These are phyloP conservation scores for Galaxias olidus DNA, from an alignment of 2,797 vertebrate genomes.

Conservation along the genomic window DNA sequence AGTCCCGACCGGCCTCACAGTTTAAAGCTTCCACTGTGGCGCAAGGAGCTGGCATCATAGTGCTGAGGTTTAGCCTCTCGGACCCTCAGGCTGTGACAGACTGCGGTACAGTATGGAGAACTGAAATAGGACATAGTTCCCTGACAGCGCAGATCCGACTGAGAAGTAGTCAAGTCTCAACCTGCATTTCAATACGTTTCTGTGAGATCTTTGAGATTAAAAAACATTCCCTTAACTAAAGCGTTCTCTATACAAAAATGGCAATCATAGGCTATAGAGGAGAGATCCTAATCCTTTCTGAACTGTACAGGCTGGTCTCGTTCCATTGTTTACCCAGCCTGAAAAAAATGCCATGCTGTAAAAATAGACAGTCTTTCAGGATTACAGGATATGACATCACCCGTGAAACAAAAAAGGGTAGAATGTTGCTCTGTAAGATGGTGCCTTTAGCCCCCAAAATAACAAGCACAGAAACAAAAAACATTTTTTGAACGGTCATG, in stretches of 20 bases:
- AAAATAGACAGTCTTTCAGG: slow-evolving; percentile 65
- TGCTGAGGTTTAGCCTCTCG: too few relatives aligned
- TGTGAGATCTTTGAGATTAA: not conserved
- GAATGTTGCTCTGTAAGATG: slow-evolving; percentile 15
- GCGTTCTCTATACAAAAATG: not conserved
- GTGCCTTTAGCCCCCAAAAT: slow-evolving; percentile 13
- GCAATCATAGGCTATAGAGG: slow-evolving; percentile 40
- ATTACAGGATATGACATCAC: slow-evolving; percentile 62
- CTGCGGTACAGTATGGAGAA: too few relatives aligned
- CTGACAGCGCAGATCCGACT: too few relatives aligned
- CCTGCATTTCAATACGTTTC: slow-evolving; percentile 17
- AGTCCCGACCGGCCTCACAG: too few relatives aligned
- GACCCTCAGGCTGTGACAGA: too few relatives aligned
- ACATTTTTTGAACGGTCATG: too few relatives aligned
- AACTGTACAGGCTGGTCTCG: slow-evolving; percentile 32
- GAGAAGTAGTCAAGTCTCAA: not conserved
- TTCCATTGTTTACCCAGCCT: slow-evolving; percentile 57
- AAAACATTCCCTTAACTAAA: not conserved
- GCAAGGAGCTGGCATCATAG: too few relatives aligned
- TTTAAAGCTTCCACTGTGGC: too few relatives aligned
- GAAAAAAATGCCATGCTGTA: slow-evolving; percentile 56
- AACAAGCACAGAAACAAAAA: not conserved
- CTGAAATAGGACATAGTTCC: too few relatives aligned
- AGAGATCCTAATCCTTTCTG: slow-evolving; percentile 53
- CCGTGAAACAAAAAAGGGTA: slow-evolving; percentile 33